A percentile compares a stretch with the other conserved stretches of the same genome.
phyloP scores from a whole-genome alignment of 37 sponge, comb jelly and placozoan genomes.

The Beroe forskalii region DNA sequence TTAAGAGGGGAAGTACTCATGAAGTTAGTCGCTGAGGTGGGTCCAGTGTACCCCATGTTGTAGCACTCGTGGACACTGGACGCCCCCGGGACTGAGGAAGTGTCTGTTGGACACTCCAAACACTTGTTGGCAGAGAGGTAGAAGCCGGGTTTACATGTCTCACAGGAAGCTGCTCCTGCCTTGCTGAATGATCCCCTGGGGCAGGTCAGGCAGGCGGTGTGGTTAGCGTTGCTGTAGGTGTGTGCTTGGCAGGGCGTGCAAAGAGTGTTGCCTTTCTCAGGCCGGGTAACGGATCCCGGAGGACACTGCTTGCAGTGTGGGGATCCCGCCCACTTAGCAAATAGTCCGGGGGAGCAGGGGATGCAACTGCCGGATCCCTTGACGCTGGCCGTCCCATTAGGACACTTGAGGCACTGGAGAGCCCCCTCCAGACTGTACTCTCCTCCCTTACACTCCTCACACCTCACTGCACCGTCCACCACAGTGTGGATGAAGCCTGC shows the following conservation, averaged over 20 bases:
- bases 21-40: neutral
- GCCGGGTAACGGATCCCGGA: neutral
- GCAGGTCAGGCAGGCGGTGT: constrained; percentile 1
- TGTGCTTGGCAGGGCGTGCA: neutral
- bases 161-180: neutral
- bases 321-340: neutral
- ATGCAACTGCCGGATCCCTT: neutral
- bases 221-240: constrained; percentile 35
- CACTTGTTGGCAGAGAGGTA: neutral
- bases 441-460: neutral
- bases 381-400: neutral
- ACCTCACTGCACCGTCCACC: neutral
- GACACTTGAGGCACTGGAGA: neutral
- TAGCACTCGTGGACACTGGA: neutral
- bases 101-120: neutral
- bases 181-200: neutral
- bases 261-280: neutral
- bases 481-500: constrained; percentile 38
- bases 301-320: neutral
- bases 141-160: neutral
- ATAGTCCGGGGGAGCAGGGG: neutral
- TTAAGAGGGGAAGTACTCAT: neutral
- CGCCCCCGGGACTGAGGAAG: neutral
- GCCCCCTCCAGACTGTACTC: constrained; percentile 20
- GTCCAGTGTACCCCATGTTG: neutral